Percentiles rank a stretch among this genome's conserved stretches.
These are phyloP conservation scores for Gorilla gorilla DNA, from an alignment of 2,113 vertebrate species.

Conservation along the genomic window DNA sequence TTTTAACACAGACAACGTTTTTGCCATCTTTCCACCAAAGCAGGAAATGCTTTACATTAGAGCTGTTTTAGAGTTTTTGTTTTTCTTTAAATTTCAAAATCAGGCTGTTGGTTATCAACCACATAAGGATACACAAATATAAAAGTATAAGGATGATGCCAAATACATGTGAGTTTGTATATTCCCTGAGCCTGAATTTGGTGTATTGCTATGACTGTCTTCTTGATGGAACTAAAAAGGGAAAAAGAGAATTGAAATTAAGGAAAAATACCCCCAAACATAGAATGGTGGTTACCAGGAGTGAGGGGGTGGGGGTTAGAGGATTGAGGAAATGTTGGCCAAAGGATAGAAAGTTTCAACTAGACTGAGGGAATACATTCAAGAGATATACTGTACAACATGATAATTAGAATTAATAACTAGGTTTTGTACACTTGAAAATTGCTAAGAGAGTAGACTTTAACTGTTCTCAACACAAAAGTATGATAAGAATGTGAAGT, in stretches of 20 bases:
- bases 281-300: neutral
- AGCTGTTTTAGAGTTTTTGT: neutral
- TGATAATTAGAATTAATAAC: neutral
- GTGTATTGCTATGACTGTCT: neutral
- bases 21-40: neutral
- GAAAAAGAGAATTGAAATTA: neutral
- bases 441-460: neutral
- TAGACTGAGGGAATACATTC: neutral
- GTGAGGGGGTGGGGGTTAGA: no score
- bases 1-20: neutral
- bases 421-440: neutral
- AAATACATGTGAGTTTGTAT: neutral
- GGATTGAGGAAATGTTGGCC: neutral
- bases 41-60: neutral
- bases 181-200: neutral
- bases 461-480: neutral
- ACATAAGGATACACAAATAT: accelerated
- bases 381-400: neutral
- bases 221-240: neutral
- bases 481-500: neutral
- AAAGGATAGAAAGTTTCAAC: neutral
- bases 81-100: neutral
- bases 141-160: neutral
- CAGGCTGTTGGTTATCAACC: neutral
- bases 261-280: accelerated